phyloP scores from a whole-genome alignment of 2,113 vertebrate genomes.

The Pseudorectes ferrugineus region DNA sequence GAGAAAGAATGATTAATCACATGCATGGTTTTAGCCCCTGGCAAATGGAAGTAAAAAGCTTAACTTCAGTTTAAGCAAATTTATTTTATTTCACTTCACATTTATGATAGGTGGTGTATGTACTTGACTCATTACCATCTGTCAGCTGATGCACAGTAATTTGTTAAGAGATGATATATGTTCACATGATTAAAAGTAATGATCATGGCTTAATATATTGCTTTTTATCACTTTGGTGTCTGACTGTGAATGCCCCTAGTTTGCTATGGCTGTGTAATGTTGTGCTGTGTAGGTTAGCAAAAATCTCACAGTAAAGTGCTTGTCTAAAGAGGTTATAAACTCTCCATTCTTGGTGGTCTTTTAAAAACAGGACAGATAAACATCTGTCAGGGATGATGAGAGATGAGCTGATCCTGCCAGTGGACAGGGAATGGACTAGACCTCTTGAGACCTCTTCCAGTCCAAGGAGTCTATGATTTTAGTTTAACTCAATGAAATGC shows the following conservation, averaged over 20 bases:
- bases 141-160: not conserved
- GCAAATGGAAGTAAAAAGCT: not conserved
- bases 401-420: not conserved
- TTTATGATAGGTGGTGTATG: not conserved
- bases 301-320: not conserved
- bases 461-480: not conserved
- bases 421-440: not conserved
- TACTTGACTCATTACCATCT: not conserved
- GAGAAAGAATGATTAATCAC: not conserved
- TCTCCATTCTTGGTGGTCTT: conserved; percentile 16
- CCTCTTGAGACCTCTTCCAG: not conserved
- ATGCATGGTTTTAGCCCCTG: not conserved
- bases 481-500: not conserved
- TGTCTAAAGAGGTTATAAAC: not conserved
- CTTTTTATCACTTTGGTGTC: not conserved
- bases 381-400: conserved; percentile 1
- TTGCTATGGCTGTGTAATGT: not conserved
- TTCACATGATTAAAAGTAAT: not conserved
- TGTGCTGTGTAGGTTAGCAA: not conserved
- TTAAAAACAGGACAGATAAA: not conserved
- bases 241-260: not conserved
- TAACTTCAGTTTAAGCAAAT: not conserved
- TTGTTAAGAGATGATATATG: not conserved
- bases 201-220: not conserved
- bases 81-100: not conserved